Evolutionary conservation across 2,113 vertebrate species (phyloP).

Genomic region (Hymenochirus boettgeri): DNA sequence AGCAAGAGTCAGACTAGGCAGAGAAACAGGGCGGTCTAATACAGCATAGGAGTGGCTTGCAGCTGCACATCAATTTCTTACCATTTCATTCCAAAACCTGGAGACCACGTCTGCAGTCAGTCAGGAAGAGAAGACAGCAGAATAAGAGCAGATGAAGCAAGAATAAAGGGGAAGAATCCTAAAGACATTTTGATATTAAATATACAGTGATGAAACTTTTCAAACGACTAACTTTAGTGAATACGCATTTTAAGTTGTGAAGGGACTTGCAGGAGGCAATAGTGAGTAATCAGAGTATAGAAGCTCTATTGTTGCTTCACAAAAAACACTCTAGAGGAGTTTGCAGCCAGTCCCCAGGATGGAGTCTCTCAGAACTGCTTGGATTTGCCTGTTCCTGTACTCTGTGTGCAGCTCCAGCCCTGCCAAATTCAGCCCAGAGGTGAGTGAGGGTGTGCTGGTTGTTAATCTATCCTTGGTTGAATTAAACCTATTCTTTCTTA

Average conservation of each 20-base stretch:
- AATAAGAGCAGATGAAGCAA: background rate
- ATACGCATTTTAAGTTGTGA: background rate
- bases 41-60: background rate
- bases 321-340: conserved; percentile 1
- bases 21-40: background rate
- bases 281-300: conserved; percentile 40
- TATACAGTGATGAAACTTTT: background rate
- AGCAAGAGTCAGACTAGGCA: background rate
- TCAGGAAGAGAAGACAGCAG: conserved; percentile 10
- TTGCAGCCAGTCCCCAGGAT: conserved; percentile 6
- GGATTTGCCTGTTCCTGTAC: conserved; percentile 33
- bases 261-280: conserved; percentile 37
- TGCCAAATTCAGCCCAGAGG: conserved; percentile 32
- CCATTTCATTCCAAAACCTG: conserved; percentile 4
- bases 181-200: background rate
- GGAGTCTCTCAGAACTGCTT: conserved; percentile 22
- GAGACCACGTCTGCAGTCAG: conserved; percentile 44
- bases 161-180: conserved; percentile 23
- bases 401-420: conserved; percentile 10
- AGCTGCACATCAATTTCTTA: background rate
- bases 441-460: background rate
- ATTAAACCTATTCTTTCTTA: background rate
- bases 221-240: background rate
- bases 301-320: background rate
- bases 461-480: background rate